Base-by-base conservation (phyloP, 2,797 vertebrate species). In the Pipistrellus pipistrellus region DNA sequence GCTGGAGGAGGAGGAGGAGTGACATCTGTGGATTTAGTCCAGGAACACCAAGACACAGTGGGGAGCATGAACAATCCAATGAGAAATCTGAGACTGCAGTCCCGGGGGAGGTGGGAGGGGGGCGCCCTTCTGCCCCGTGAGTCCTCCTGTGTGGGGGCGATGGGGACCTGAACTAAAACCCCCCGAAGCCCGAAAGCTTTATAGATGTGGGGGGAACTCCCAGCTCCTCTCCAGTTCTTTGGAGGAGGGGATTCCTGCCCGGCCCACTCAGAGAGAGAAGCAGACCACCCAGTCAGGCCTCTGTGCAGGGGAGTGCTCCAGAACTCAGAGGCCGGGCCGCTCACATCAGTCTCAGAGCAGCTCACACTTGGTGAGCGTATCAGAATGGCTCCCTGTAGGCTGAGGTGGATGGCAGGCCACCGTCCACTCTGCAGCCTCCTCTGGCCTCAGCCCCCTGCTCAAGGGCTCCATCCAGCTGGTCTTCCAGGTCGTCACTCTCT, bases 371-470 rank as follows among this genome's bases (percentile, higher is more conserved):
- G 44, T 9, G 7, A 69, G 46, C 25, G 15, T 2, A 51, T 55
- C 53, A 57, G 48, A 48, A 0, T 59, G 81, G 12, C 53, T 62
- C 64, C 64, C 0, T 1, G 8, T 53, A 27, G 62, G 72, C 46
- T 0, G 2, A 25, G 20, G 3, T 0, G 12, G 71, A 32, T 8
- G 25, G 23, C 35, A 46, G 27, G 27, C 41, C 11, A 20, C 73
- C 18, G 4, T 23, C 46, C 53, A 44, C 11, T 64, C 18, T 71
- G 53, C 23, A 88, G 0, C 8, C 10, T 51, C 35, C 35, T 82
- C 10, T 18, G 71, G 10, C 27, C 30, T 77, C 4, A 18, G 6
- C 2, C 4, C 8, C 41, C 41, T 27, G 71, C 66, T 53, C 64
- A 38, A 44, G 13, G 53, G 46, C 7, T 27, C 32, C 57, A 44